Evolutionary conservation across 2,797 vertebrate genomes (phyloP).

Genomic region (Uromys caudimaculatus): DNA sequence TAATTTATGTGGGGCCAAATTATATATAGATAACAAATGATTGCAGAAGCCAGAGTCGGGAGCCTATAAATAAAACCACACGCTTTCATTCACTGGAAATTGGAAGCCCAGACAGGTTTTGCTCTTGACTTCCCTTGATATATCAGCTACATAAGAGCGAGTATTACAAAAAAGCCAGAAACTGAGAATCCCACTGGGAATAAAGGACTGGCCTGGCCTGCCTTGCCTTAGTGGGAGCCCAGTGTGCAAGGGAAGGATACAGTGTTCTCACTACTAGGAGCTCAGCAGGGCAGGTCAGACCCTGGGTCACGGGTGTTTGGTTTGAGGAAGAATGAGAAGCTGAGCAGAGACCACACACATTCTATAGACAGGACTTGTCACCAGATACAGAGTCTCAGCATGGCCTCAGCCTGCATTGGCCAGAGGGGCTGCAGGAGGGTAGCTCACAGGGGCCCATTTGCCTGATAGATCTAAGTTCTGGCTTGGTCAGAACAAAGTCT

Average conservation of each 20-base stretch:
- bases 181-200: neutral
- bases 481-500: neutral
- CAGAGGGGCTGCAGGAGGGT: neutral
- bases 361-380: neutral
- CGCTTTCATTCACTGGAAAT: conserved; percentile 38
- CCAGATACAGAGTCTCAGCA: neutral
- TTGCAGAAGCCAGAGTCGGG: conserved; percentile 67
- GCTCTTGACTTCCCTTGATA: conserved; percentile 60
- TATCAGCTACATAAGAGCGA: conserved; percentile 58
- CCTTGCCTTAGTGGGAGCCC: conserved; percentile 2
- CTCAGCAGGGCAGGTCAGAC: neutral
- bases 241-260: neutral
- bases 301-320: neutral
- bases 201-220: neutral
- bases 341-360: neutral
- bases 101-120: conserved; percentile 46
- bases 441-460: too few relatives aligned
- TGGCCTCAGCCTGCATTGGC: neutral
- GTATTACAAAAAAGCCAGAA: neutral
- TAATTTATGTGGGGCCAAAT: conserved; percentile 75
- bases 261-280: conserved; percentile 53
- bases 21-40: conserved; percentile 55
- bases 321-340: neutral
- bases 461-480: neutral
- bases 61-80: conserved; percentile 84